These are phyloP conservation scores for Centropus unirufus DNA, from an alignment of 2,113 vertebrate genomes.

Conservation along the genomic window DNA sequence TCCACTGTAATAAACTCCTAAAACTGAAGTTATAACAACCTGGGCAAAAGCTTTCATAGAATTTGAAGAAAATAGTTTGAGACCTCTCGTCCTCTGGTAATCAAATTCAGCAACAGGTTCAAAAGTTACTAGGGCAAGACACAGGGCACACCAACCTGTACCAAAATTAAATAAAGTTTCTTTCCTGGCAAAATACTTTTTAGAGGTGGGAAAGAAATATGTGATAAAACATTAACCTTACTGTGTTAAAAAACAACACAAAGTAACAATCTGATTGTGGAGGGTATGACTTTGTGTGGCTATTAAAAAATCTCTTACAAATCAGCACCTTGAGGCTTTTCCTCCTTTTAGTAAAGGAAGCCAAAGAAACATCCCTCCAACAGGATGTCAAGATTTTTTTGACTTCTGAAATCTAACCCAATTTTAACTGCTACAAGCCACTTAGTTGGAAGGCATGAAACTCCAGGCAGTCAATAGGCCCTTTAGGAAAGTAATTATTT, in stretches of 20 bases:
- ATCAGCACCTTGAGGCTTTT: not conserved
- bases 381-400: not conserved
- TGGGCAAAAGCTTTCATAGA: not conserved
- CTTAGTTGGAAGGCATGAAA: not conserved
- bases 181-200: not conserved
- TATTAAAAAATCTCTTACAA: not conserved
- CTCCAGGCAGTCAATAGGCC: not conserved
- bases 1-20: not conserved
- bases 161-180: not conserved
- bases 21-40: not conserved
- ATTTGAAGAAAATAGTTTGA: not conserved
- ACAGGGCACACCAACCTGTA: not conserved
- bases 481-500: not conserved
- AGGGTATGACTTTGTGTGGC: not conserved
- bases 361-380: not conserved
- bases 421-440: not conserved
- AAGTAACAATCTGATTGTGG: not conserved
- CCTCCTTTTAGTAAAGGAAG: not conserved
- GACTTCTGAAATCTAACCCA: not conserved
- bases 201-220: not conserved
- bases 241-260: not conserved
- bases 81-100: not conserved
- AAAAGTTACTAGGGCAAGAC: not conserved
- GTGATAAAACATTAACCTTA: slow-evolving; percentile 31
- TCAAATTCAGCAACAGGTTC: not conserved